Evolutionary conservation across 2,888 invertebrate species (phyloP).

Genomic region (Sylvicola cinctus): DNA sequence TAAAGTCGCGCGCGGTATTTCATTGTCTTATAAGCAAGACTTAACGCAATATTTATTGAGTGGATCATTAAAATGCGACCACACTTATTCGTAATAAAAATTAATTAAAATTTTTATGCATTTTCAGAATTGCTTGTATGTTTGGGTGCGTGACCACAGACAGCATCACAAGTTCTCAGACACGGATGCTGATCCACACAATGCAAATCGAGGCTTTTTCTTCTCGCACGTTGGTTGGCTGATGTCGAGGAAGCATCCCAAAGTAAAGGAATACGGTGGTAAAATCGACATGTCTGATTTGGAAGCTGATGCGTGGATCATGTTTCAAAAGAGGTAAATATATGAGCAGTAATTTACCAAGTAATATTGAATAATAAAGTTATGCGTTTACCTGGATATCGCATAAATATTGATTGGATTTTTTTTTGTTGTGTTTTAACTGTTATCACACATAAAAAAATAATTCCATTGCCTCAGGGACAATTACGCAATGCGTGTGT

Average conservation of each 20-base stretch:
- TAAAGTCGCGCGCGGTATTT: too few species aligned
- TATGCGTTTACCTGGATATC: too few species aligned
- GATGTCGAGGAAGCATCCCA: conserved; percentile 56
- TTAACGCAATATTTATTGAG: too few species aligned
- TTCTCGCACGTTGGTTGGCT: conserved; percentile 80
- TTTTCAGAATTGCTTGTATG: conserved; percentile 44
- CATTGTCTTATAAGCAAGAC: too few species aligned
- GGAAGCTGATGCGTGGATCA: conserved; percentile 55
- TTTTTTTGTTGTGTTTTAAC: too few species aligned
- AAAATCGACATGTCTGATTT: conserved; percentile 66
- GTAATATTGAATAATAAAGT: too few species aligned
- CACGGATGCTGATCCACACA: conserved; percentile 64
- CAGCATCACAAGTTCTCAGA: conserved; percentile 57
- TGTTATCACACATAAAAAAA: too few species aligned
- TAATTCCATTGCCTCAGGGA: too few species aligned
- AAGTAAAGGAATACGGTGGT: conserved; percentile 58
- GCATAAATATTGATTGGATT: too few species aligned
- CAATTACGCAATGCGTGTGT: too few species aligned
- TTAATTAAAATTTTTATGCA: conserved; percentile 6
- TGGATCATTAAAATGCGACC: too few species aligned
- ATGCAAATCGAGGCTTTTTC: conserved; percentile 63
- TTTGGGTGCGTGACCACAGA: conserved; percentile 64
- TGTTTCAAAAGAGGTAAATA: conserved; percentile 57
- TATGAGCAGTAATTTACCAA: too few species aligned
- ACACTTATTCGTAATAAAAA: not conserved